A percentile compares a stretch with the other conserved stretches of the same genome.
phyloP scores from a whole-genome alignment of 2,888 invertebrate genomes.

The Leucophenga montana region DNA sequence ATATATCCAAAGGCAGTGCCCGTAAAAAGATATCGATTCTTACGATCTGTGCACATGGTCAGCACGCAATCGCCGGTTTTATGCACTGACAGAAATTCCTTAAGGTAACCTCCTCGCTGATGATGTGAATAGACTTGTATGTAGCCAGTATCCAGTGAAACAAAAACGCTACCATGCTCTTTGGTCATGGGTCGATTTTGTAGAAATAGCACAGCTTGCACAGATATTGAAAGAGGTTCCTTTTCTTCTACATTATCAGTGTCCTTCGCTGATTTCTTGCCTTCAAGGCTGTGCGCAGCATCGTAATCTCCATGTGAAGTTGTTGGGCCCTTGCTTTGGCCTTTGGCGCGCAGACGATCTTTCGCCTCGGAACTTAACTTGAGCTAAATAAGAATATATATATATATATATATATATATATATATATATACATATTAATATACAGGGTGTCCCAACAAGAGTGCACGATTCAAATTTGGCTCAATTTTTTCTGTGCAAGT shows the following conservation, averaged over 20 bases:
- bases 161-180: conserved; percentile 77
- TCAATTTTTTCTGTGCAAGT: too few relatives aligned
- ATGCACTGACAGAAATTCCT: conserved; percentile 82
- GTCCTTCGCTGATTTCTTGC: conserved; percentile 12
- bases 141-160: conserved; percentile 83
- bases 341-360: conserved; percentile 28
- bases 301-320: neutral
- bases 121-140: conserved; percentile 89
- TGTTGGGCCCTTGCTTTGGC: neutral
- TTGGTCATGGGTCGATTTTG: conserved; percentile 76
- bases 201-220: conserved; percentile 81
- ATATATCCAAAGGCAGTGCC: conserved; percentile 84
- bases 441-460: too few relatives aligned
- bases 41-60: conserved; percentile 80
- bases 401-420: too few relatives aligned
- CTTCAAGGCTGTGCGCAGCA: neutral
- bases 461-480: too few relatives aligned
- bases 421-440: too few relatives aligned
- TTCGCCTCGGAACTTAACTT: conserved; percentile 51
- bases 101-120: conserved; percentile 81
- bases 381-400: conserved; percentile 34
- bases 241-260: conserved; percentile 8
- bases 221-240: conserved; percentile 73
- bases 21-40: conserved; percentile 82
- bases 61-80: conserved; percentile 76